These are phyloP conservation scores for Morpho deidamia DNA, from an alignment of 2,888 invertebrate genomes.

Conservation along the genomic window DNA sequence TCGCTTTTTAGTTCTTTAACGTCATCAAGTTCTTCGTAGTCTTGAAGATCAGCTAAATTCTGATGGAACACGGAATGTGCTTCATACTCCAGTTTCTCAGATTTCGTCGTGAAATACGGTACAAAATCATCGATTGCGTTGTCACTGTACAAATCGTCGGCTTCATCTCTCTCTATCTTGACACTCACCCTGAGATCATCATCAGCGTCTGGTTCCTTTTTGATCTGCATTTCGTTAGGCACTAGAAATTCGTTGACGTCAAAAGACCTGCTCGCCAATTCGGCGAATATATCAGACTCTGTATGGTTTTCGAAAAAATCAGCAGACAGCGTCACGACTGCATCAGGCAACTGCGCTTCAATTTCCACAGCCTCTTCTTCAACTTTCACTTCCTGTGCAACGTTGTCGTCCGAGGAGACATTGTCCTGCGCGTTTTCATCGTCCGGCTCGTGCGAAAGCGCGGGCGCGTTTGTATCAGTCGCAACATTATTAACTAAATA, in stretches of 20 bases:
- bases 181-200: conserved; percentile 40
- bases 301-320: conserved; percentile 56
- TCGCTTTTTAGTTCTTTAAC: conserved; percentile 57
- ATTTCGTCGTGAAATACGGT: conserved; percentile 57
- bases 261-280: conserved; percentile 61
- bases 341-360: conserved; percentile 35
- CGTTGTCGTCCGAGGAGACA: conserved; percentile 67
- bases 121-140: conserved; percentile 67
- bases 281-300: conserved; percentile 59
- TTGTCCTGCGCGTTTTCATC: conserved; percentile 47
- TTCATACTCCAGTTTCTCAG: conserved; percentile 52
- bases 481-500: conserved; percentile 72
- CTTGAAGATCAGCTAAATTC: conserved; percentile 77
- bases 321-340: conserved; percentile 60
- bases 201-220: conserved; percentile 43
- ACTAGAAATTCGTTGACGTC: conserved; percentile 68
- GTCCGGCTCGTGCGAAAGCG: conserved; percentile 48
- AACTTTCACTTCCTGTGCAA: conserved; percentile 66
- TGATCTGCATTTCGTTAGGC: conserved; percentile 62
- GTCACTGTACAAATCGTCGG: conserved; percentile 59
- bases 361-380: conserved; percentile 48
- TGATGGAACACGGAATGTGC: conserved; percentile 75
- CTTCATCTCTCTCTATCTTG: conserved; percentile 48
- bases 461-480: conserved; percentile 62
- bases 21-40: conserved; percentile 67